Evolutionary conservation across 2,113 vertebrate species (phyloP), one percentile per base, ranked within the genome.

Genomic region (Siniperca knerii): DNA sequence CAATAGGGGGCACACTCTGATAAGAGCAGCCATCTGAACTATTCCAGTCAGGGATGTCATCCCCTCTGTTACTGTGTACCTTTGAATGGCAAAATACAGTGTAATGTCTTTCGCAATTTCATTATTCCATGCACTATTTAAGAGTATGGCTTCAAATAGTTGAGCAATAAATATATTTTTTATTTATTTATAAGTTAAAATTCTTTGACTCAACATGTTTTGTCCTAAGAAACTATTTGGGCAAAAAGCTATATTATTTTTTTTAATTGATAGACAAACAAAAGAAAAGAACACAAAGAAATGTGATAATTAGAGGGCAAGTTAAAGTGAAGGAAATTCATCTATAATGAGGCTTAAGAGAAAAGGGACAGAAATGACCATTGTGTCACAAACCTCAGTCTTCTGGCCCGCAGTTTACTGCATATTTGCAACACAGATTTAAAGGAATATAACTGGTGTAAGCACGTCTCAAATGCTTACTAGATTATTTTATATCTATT

Each of bases 1-100:
- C 94, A 94, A 72, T 84, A 84, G 79, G 75, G 76, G 90, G 81
- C 76, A 84, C 86, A 90, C 89, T 92, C 87, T 92, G 88, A 89
- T 92, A 86, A 93, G 86, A 92, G 84, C 79, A 89, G 79, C 79
- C 72, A 68, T 85, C 42, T 86, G 66, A 78, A 79, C 15, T 75
- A 75, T 4, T 87, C 50, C 25, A 76, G 46, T 86, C 8, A 25
- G 33, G 72, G 75, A 50, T 62, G 55, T 71, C 57, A 29, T 46
- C 79, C 71, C 69, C 35, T 80, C 44, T 79, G 25, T 57, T 33
- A 84, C 64, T 75, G 40, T 75, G 40, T 7, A 70, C 10, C 57
- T 79, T 71, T 77, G 37, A 86, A 75, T 73, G 82, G 15, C 16
- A 74, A 70, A 77, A 81, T 61, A 90, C 66, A 74, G 16, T 44